Evolutionary conservation across 2,797 vertebrate genomes (phyloP), one percentile per base, ranked within the genome.

Genomic region (Leptatherina wallacei): DNA sequence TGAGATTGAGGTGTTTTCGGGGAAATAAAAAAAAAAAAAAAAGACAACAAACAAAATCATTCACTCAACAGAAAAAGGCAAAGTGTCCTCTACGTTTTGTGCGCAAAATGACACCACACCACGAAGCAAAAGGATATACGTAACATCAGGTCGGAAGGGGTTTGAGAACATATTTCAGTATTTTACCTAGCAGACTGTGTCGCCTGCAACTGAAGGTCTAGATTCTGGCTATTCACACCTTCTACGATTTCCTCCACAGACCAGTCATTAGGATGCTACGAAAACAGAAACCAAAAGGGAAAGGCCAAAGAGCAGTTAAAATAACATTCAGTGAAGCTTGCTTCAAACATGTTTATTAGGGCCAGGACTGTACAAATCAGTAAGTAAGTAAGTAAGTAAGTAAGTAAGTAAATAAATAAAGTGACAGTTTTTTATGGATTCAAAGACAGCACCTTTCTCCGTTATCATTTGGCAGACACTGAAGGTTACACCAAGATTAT

Each of bases 181-280:
- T 36, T 38, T 92, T 90, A 98, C 97, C 97, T 95, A 68, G 96
- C 96, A 83, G 96, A 96, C 74, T 98, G 97, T 16, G 96, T 97
- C 63, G 98, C 97, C 75, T 97, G 96, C 18, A 98, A 90, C 72
- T 97, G 96, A 55, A 90, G 63, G 54, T 96, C 95, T 33, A 88
- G 70, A 57, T 85, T 95, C 80, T 85, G 93, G 58, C 93, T 95
- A 49, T 93, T 94, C 61, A 98, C 92, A 36, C 95, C 95, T 90
- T 76, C 93, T 44, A 97, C 89, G 73, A 99, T 97, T 81, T 98
- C 95, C 69, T 98, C 96, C 73, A 98, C 94, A 57, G 95, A 95
- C 96, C 96, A 98, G 65, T 95, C 94, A 80, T 92, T 92, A 47
- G 85, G 84, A 65, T 93, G 92, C 94, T 95, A 59, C 2, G 70